Base-by-base conservation (phyloP, 2,797 vertebrate genomes). In the Tenualosa ilisha region DNA sequence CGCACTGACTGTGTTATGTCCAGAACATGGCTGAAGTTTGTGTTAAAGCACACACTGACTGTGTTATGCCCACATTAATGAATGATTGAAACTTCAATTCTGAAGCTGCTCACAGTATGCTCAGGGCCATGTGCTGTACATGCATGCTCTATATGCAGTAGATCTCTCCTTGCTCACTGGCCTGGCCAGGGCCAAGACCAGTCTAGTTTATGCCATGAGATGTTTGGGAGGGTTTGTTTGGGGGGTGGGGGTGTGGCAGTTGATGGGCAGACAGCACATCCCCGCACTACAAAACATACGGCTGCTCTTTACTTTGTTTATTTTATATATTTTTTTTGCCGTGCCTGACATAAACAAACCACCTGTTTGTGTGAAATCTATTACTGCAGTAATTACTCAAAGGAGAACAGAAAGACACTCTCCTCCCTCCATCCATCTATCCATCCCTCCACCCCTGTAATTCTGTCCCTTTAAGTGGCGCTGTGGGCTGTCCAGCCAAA, bases 321-420 rank as follows among this genome's bases (percentile, higher is more conserved):
- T 72, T 40, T 72, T 51, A 51, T 51, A 4, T 46, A 46, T 7
- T 46, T 68, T 40, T 46, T 8, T 22, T 22, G 5, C 3, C 72
- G 43, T 1, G 72, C 4, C 72, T 24, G 43, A 79, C 40, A 79
- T 46, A 79, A 46, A 72, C 24, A 9, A 40, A 72, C 65, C 65
- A 72, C 31, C 65, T 72, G 65, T 65, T 31, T 65, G 3, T 31
- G 63, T 4, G 26, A 11, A 37, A 37, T 37, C 31, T 37, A 68
- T 68, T 68, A 12, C 26, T 12, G 65, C 15, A 15, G 72, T 79
- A 79, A 79, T 79, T 79, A 43, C 17, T 79, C 72, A 79, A 79
- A 79, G 4, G 72, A 46, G 37, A 6, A 31, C 65, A 72, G 31
- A 6, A 15, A 40, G 11, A 31, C 63, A 8, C 13, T 3, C 65